Conservation (phyloP, 2,797 vertebrate genomes). For the Ptychadena robeensis region DNA sequence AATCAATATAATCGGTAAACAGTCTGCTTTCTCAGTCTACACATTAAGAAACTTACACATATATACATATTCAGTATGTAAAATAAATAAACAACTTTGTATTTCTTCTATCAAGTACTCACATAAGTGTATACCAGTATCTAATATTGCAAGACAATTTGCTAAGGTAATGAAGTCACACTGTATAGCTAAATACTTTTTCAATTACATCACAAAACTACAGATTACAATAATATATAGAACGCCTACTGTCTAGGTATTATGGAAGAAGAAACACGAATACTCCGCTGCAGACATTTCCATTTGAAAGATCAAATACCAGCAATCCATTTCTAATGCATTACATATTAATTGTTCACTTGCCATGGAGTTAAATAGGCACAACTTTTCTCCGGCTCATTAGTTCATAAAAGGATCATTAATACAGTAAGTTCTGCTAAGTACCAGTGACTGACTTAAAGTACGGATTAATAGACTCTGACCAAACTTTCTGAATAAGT, state of each 20-base stretch:
- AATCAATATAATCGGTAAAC: too few species aligned
- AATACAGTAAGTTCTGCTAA: slow-evolving; percentile 60
- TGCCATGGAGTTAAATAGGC: slow-evolving; percentile 46
- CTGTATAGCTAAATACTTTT: background rate
- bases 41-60: too few species aligned
- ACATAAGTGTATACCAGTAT: background rate
- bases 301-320: slow-evolving; percentile 25
- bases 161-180: background rate
- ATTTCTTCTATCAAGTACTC: too few species aligned
- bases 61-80: too few species aligned
- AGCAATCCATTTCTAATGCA: slow-evolving; percentile 45
- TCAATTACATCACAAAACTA: background rate
- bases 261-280: background rate
- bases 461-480: slow-evolving; percentile 57
- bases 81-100: too few species aligned
- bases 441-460: slow-evolving; percentile 53
- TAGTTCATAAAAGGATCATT: slow-evolving; percentile 62
- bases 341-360: slow-evolving; percentile 59
- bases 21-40: too few species aligned
- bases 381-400: slow-evolving; percentile 57
- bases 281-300: background rate
- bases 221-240: background rate
- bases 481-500: slow-evolving; percentile 61
- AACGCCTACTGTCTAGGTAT: background rate
- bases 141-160: background rate